phyloP scores from a whole-genome alignment of 2,113 vertebrate species.

The Oreochromis spilurus region DNA sequence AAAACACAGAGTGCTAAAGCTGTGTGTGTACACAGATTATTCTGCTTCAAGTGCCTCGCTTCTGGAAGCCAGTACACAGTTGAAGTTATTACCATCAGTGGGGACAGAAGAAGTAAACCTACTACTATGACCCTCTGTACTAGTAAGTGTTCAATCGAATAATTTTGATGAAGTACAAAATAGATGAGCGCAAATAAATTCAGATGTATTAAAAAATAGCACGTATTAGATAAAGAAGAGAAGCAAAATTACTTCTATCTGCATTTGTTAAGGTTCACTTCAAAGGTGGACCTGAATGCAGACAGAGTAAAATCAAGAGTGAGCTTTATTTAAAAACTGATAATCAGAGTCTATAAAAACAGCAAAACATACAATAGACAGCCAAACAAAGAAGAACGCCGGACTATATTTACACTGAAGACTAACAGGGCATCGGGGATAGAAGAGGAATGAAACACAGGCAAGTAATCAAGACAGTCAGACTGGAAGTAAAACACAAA shows the following conservation, averaged over 20 bases:
- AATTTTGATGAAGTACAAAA: neutral
- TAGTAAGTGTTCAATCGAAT: constrained; percentile 45
- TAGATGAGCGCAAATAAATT: neutral
- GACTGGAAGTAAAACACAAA: neutral
- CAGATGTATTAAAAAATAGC: neutral
- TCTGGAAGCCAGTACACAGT: constrained; percentile 76
- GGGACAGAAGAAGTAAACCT: constrained; percentile 71
- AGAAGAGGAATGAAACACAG: neutral
- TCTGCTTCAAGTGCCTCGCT: constrained; percentile 70
- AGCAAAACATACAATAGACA: neutral
- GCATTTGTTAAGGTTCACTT: neutral
- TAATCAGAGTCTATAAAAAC: neutral
- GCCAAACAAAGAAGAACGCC: neutral
- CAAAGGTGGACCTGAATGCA: neutral
- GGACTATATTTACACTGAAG: neutral
- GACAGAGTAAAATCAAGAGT: neutral
- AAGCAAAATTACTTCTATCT: neutral
- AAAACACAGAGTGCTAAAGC: neutral
- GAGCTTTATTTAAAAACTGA: neutral
- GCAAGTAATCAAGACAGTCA: neutral
- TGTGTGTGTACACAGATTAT: constrained; percentile 51
- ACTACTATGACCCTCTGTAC: constrained; percentile 64
- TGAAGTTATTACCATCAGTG: constrained; percentile 68
- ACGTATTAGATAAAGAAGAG: neutral
- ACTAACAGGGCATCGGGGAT: neutral